Conservation (phyloP, 2,888 invertebrate genomes). For the Dugesia japonica region DNA sequence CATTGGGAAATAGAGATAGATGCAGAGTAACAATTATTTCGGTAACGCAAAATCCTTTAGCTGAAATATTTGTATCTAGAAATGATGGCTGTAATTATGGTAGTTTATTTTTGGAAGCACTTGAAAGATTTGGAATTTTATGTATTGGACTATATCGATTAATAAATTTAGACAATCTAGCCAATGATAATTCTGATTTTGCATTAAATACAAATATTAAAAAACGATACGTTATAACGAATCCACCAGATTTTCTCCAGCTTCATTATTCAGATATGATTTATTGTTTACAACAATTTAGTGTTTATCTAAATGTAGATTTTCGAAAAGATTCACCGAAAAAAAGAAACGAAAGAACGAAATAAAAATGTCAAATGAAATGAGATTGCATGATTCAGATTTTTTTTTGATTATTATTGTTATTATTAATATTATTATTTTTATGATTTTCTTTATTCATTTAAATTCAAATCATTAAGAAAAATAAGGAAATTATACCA, state of each 20-base stretch:
- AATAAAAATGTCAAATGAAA: not conserved
- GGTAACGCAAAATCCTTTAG: not conserved
- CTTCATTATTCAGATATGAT: not conserved
- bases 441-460: no score
- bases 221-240: slow-evolving; percentile 21
- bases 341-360: not conserved
- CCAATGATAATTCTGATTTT: not conserved
- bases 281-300: slow-evolving; percentile 21
- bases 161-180: slow-evolving; percentile 35
- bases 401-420: no score
- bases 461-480: no score
- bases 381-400: not conserved
- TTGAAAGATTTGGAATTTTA: slow-evolving; percentile 90
- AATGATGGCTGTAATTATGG: slow-evolving; percentile 56
- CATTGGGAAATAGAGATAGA: slow-evolving; percentile 80
- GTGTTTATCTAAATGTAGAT: not conserved
- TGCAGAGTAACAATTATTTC: slow-evolving; percentile 91
- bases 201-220: not conserved
- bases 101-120: slow-evolving; percentile 82
- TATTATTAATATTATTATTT: no score
- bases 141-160: slow-evolving; percentile 91
- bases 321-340: slow-evolving; percentile 6
- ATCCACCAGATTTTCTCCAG: slow-evolving; percentile 1
- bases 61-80: not conserved
- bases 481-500: no score